phyloP scores from a whole-genome alignment of 2,113 vertebrate genomes.

The Callipepla squamata region DNA sequence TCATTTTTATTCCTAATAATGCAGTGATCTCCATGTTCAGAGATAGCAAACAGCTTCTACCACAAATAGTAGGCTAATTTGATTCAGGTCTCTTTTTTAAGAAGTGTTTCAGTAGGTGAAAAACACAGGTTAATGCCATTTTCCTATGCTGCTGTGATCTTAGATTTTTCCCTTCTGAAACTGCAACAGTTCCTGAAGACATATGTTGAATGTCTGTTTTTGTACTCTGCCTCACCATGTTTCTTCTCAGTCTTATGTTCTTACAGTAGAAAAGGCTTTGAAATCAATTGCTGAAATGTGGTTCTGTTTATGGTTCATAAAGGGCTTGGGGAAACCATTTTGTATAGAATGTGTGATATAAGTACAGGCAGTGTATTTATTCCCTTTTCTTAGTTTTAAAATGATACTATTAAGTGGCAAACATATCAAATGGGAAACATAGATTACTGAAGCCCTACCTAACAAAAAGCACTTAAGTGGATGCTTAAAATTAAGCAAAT shows the following conservation, averaged over 20 bases:
- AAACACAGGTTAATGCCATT: background rate
- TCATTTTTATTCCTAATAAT: background rate
- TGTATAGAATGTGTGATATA: conserved; percentile 19
- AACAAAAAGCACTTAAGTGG: conserved; percentile 22
- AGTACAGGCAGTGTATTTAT: conserved; percentile 40
- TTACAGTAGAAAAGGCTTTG: conserved; percentile 9
- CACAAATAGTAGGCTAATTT: background rate
- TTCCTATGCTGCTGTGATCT: background rate
- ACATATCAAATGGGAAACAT: conserved; percentile 28
- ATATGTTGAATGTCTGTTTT: background rate
- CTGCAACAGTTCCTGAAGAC: background rate
- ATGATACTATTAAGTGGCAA: conserved; percentile 37
- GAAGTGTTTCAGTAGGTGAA: background rate
- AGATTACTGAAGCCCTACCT: background rate
- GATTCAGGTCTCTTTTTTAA: background rate
- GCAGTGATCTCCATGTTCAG: background rate
- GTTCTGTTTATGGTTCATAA: conserved; percentile 54
- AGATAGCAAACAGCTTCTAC: background rate
- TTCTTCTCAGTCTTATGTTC: background rate
- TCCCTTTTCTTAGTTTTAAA: conserved; percentile 43
- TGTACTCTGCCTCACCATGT: background rate
- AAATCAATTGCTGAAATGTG: conserved; percentile 38
- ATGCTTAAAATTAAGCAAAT: conserved; percentile 47
- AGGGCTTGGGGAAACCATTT: conserved; percentile 37
- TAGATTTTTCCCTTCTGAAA: background rate